A percentile compares a stretch with the other conserved stretches of the same genome.
phyloP scores from a whole-genome alignment of 2,113 vertebrate genomes.

The Ornithorhynchus anatinus region DNA sequence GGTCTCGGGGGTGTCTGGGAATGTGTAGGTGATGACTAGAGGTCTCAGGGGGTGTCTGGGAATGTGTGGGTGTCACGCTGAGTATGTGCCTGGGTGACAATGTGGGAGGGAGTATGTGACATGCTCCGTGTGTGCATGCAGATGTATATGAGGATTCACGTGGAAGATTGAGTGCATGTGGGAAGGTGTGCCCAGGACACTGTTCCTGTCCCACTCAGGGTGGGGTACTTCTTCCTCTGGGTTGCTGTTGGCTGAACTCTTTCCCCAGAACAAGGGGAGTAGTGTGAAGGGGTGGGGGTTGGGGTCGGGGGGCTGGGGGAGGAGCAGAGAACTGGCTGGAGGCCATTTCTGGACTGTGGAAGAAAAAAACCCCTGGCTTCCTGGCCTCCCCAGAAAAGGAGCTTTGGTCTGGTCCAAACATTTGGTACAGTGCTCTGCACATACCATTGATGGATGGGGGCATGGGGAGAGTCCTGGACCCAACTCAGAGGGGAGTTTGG shows the following conservation, averaged over 20 bases:
- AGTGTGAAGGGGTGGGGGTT: not conserved
- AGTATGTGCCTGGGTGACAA: not conserved
- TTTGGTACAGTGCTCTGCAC: too few relatives aligned
- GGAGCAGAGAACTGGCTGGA: too few relatives aligned
- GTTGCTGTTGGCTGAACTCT: not conserved
- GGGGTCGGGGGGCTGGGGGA: not conserved
- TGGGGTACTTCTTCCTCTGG: not conserved
- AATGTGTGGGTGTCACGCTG: not conserved
- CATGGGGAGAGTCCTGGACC: too few relatives aligned
- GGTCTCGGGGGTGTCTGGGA: not conserved
- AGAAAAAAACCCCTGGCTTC: too few relatives aligned
- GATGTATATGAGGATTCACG: not conserved
- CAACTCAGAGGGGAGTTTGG: too few relatives aligned
- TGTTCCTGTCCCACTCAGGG: not conserved
- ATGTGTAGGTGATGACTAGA: rapidly evolving
- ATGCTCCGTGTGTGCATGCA: not conserved
- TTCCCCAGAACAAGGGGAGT: not conserved
- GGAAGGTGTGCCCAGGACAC: not conserved
- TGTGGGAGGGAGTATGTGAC: too few relatives aligned
- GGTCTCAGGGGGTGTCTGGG: too few relatives aligned
- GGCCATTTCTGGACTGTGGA: too few relatives aligned
- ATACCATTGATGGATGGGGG: too few relatives aligned
- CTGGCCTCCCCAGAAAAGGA: too few relatives aligned
- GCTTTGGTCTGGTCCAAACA: too few relatives aligned
- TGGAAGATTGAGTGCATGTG: not conserved